phyloP scores from a whole-genome alignment of 1,140 invertebrate genomes.

The Aphelinus certus region DNA sequence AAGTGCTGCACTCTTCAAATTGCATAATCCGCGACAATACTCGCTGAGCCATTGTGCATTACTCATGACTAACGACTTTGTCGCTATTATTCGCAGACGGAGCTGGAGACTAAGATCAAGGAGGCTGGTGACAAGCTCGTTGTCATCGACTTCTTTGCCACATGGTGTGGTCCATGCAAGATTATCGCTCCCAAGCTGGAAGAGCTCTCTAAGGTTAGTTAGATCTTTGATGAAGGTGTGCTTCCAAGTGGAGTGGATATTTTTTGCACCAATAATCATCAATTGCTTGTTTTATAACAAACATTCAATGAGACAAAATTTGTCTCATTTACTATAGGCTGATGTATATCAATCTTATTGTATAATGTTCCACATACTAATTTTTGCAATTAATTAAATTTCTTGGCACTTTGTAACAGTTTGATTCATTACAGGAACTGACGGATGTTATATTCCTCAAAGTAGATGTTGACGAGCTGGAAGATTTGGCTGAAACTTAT shows the following conservation, averaged over 20 bases:
- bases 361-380: no score
- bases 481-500: slow-evolving; percentile 83
- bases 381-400: slow-evolving; percentile 22
- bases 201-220: slow-evolving; percentile 71
- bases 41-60: neutral
- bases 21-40: slow-evolving; percentile 9
- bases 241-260: neutral
- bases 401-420: neutral
- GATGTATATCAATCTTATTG: no score
- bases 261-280: neutral
- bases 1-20: slow-evolving; percentile 21
- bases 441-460: slow-evolving; percentile 73
- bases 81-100: slow-evolving; percentile 68
- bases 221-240: no score
- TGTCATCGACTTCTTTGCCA: slow-evolving; percentile 88
- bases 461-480: slow-evolving; percentile 90
- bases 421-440: slow-evolving; percentile 70
- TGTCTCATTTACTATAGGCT: no score
- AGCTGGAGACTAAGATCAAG: slow-evolving; percentile 77
- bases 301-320: neutral
- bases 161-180: slow-evolving; percentile 94
- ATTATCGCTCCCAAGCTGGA: slow-evolving; percentile 86
- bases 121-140: slow-evolving; percentile 86
- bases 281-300: neutral
- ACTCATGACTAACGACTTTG: slow-evolving; percentile 30